Base-by-base conservation (phyloP, 2,888 invertebrate genomes). In the Synanthedon myopaeformis region DNA sequence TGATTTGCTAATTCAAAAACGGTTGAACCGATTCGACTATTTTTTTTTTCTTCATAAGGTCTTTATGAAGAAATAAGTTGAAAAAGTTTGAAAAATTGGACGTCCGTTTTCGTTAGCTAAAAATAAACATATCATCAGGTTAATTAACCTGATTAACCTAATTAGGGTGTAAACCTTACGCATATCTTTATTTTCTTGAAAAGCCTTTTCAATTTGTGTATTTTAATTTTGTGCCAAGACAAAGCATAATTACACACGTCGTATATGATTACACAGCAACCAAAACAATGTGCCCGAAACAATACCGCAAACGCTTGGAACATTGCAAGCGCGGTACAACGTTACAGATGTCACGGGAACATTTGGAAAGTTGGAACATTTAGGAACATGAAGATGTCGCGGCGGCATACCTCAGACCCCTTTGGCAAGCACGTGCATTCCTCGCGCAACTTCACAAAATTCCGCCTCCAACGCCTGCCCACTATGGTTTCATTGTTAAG, bases 311-410 rank as follows among this genome's bases (percentile, higher is more conserved):
- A 51, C 51, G 51, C 54, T 28, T 48, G 51, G 52, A 53, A 28
- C 45, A 52, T 53, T 55, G 23, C 51, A 35, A 56, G 42, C 41
- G 53, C 4, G 51, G 11, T 42, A 52, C 51, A 58, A 58, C 58
- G 58, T 56, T 52, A 72, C 69, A 69, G 65, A 61, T 61, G 64
- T 66, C 66, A 58, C 63, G 59, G 56, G 59, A 63, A 66, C 70
- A 71, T 76, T 77, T 66, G 65, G 64, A 72, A 74, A 78, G 72
- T 74, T 72, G 72, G 73, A 66, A 60, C 56, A 63, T 67, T 66
- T 67, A 3, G 45, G 45, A 12, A 65, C 74, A 82, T 82, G 80
- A 82, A 85, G 84, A 85, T 78, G 79, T 83, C 71, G 74, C 67
- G 72, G 77, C 66, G 69, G 70, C 72, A 82, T 83, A 61, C 58